A percentile compares a stretch with the other conserved stretches of the same genome.
Conservation (phyloP, 2,797 vertebrate species). For the Brachyalestes nurse region DNA sequence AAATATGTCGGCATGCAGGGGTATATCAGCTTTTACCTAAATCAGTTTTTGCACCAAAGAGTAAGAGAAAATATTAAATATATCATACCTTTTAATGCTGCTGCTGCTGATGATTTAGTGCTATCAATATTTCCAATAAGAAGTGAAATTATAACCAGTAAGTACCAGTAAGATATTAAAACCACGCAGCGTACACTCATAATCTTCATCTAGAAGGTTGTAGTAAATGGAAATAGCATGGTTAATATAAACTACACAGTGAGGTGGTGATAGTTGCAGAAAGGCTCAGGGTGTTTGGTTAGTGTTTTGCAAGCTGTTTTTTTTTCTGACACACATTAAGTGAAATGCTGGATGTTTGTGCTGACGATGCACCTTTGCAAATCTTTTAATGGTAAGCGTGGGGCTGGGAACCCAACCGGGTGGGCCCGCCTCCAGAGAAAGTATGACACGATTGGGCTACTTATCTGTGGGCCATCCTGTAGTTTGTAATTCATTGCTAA, state of each 20-base stretch:
- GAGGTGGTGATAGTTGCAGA: not conserved
- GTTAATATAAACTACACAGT: not conserved
- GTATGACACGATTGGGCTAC: no score
- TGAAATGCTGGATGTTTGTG: not conserved
- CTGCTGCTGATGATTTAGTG: not conserved
- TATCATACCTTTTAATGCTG: no score
- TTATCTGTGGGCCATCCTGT: no score
- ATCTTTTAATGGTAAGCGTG: not conserved
- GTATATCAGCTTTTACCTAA: no score
- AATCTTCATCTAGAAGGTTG: not conserved
- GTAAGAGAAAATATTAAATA: no score
- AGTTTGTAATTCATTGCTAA: not conserved
- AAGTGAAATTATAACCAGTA: not conserved
- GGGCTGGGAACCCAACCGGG: not conserved
- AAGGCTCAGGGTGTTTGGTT: not conserved
- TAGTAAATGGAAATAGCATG: not conserved
- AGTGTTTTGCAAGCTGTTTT: not conserved
- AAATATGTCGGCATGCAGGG: no score
- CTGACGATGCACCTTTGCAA: not conserved
- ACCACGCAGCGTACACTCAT: not conserved
- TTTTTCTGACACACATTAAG: not conserved
- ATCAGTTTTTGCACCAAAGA: no score
- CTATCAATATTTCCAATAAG: not conserved
- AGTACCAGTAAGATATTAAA: slow-evolving; percentile 7
- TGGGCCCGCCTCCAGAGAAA: no score